Base-by-base conservation (phyloP, 2,113 vertebrate genomes). In the Ctenodactylus gundi region DNA sequence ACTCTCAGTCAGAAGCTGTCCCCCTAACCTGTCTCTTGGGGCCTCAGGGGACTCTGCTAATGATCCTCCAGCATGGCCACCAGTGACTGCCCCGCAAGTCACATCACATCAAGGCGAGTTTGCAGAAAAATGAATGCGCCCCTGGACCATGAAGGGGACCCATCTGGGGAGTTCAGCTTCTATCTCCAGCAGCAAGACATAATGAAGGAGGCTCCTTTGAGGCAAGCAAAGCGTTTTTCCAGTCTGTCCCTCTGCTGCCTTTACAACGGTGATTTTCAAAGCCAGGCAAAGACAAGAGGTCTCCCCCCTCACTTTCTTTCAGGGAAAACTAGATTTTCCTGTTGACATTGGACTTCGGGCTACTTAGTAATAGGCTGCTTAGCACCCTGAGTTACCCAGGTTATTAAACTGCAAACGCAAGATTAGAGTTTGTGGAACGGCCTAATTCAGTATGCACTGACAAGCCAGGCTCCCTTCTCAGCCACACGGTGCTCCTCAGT, bases 11-110 rank as follows among this genome's bases (percentile, higher is more conserved):
- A 91, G 94, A 85, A 93, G 78, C 92, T 29, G 51, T 85, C 85
- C 96, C 84, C 53, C 82, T 88, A 94, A 94, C 91, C 92, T 65
- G 95, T 92, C 96, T 93, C 76, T 90, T 1, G 13, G 92, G 60
- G 82, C 93, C 97, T 97, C 92, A 21, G 0, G 85, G 60, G 90
- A 98, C 95, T 97, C 92, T 55, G 80, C 93, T 98, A 98, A 98
- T 88, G 92, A 98, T 96, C 91, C 96, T 91, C 68, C 53, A 92
- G 34, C 95, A 90, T 51, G 4, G 36, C 75, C 9, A 21, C 90
- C 94, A 96, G 95, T 95, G 88, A 94, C 97, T 96, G 97, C 90
- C 88, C 96, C 44, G 84, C 94, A 96, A 97, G 96, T 67, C 0
- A 88, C 97, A 87, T 75, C 94, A 97, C 96, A 96, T 78, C 88